Evolutionary conservation across 1,140 invertebrate genomes (phyloP), one percentile per base, ranked within the genome.

Genomic region (Pseudachorutes palmiensis): DNA sequence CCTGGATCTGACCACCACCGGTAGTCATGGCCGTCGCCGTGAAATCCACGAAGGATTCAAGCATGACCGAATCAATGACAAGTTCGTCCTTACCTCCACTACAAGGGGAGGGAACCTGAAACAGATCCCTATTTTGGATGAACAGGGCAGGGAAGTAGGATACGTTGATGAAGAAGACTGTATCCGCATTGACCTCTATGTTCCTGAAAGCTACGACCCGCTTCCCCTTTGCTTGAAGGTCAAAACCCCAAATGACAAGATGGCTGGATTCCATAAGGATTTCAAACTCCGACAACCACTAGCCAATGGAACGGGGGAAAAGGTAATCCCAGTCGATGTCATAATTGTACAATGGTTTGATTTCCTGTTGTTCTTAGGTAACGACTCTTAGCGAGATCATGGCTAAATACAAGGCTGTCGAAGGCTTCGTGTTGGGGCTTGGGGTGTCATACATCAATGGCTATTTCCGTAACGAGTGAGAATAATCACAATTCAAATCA

Each of bases 151-250:
- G 36, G 19, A 41, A 41, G 36, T 9, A 41, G 36, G 36, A 5
- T 41, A n/a, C n/a, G n/a, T n/a, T n/a, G n/a, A 45, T 19, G 51
- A 55, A 55, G 24, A 5, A 3, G 51, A 22, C 24, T 55, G 51
- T 26, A 55, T 55, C 24, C 12, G 24, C 14, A 55, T 55, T 24
- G 51, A 55, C 51, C 9, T 55, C 51, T 22, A 55, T 24, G 51
- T 55, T 24, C 51, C 51, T 14, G 51, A 55, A 55, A 55, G 51
- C 51, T 55, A 55, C 24, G 51, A 55, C 51, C 51, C 51, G 24
- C 12, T 55, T 14, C 24, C 51, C 24, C 51, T 55, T 22, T 55
- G 51, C 24, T 22, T 55, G 5, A 55, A 55, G 51, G 14, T 14
- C 9, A 55, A 24, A 26, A 5, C 24, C 3, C 12, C 12, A 5